Base-by-base conservation (phyloP, 2,113 vertebrate genomes). In the Calidris pugnax region DNA sequence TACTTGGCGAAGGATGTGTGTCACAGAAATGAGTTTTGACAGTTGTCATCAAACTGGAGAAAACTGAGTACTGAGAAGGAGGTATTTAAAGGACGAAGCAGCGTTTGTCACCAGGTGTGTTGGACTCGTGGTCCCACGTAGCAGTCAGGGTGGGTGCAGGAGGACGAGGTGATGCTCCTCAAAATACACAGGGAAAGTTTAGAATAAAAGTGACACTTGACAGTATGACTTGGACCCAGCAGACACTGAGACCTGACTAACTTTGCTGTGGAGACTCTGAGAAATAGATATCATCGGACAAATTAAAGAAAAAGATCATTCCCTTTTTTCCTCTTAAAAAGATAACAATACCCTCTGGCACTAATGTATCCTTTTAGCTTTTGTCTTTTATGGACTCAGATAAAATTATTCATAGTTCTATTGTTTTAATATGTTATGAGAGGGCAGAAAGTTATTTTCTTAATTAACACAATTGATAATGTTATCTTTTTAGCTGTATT, bases 111-210 rank as follows among this genome's bases (percentile, higher is more conserved):
- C 28, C 1, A 0, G 7, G 7, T 18, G 24, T n/a, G 26, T 6
- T 77, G 78, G 60, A 15, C 33, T 33, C 4, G 0, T 20, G 30
- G 22, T 32, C n/a, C 51, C 28, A 23, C 0, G 1, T 3, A 63
- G 63, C 63, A 48, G 48, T 28, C 73, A 33, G 51, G n/a, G 12
- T 21, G 28, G 23, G 5, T 7, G 27, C 14, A 41, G 53, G 37
- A 87, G 81, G 35, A 33, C 0, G 0, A 33, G 73, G 33, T 5
- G 22, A 4, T 35, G 39, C 13, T 48, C 21, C 21, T 3, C 12
- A 17, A 75, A 90, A 78, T 9, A 24, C 43, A 30, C 4, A 4
- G 39, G 16, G 11, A 14, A 75, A 27, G 6, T 56, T 83, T 35
- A 51, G 76, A 73, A 26, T 35, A 20, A 48, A 72, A 66, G 5